Percentiles rank a stretch among this genome's conserved stretches.
Evolutionary conservation across 2,113 vertebrate genomes (phyloP).

Genomic region (Prolemur simus): DNA sequence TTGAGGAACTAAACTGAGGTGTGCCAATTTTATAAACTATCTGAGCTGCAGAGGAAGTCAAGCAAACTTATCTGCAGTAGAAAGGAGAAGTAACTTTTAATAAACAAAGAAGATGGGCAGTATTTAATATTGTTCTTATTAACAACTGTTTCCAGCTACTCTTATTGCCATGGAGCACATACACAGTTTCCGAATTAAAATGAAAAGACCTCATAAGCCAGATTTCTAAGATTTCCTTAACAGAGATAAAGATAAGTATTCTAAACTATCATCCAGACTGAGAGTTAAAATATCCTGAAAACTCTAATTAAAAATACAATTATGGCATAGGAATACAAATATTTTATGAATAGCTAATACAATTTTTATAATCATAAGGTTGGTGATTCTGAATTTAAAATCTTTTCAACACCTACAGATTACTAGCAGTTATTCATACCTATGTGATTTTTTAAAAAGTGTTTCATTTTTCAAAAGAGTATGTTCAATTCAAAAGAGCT

Average conservation of each 20-base stretch:
- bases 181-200: neutral
- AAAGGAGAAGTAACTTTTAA: constrained; percentile 71
- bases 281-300: neutral
- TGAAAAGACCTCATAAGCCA: neutral
- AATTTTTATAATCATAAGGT: neutral
- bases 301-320: neutral
- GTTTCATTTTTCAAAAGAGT: constrained; percentile 53
- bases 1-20: constrained; percentile 62
- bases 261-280: neutral
- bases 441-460: constrained; percentile 12
- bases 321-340: constrained; percentile 9
- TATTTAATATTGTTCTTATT: neutral
- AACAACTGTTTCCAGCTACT: constrained; percentile 12
- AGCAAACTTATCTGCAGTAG: constrained; percentile 38
- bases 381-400: neutral
- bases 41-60: constrained; percentile 66
- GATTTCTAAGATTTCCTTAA: constrained; percentile 10
- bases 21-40: constrained; percentile 35
- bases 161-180: neutral
- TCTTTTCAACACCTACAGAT: neutral
- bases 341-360: neutral
- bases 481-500: constrained; percentile 39
- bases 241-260: neutral
- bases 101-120: neutral
- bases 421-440: neutral